Evolutionary conservation across 2,113 vertebrate species (phyloP), one percentile per base, ranked within the genome.

Genomic region (Heteronetta atricapilla): DNA sequence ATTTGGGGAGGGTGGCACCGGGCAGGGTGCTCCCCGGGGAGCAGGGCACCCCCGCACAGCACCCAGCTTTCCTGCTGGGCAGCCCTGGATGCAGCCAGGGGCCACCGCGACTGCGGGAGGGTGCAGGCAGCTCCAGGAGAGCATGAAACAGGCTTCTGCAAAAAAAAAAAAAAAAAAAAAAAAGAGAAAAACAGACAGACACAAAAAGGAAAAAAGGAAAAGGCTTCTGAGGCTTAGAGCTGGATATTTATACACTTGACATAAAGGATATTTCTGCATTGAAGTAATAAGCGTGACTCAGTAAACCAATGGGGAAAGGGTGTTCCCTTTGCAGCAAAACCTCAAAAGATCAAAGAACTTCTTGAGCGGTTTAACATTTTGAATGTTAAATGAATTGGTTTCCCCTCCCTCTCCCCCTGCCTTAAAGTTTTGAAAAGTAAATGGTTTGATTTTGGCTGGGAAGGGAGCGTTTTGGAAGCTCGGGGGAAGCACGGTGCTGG

Each of bases 231-330:
- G 94, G 95, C 95, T 96, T 88, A 89, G 91, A 82, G 93, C 74
- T 96, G 91, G 95, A 94, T 97, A 96, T 97, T 97, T 96, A 95
- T 94, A 94, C 82, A 95, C 94, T 97, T 95, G 91, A 95, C 95
- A 97, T 94, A 95, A 97, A 97, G 94, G 94, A 95, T 96, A 95
- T 96, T 94, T 97, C 94, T 96, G 95, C 95, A 95, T 95, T 96
- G 96, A 96, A 96, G 95, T 96, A 96, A 95, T 94, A 95, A 97
- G 96, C 68, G 86, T 96, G 96, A 95, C 93, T 97, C 95, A 96
- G 90, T 89, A 97, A 95, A 96, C 95, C 94, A 95, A 95, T 94
- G 85, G 93, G 94, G 95, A 96, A 94, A 95, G 93, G 95, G 96
- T 95, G 95, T 97, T 96, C 94, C 95, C 95, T 97, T 96, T 96